phyloP scores from a whole-genome alignment of 2,888 invertebrate species.

The Cephus pulcher region DNA sequence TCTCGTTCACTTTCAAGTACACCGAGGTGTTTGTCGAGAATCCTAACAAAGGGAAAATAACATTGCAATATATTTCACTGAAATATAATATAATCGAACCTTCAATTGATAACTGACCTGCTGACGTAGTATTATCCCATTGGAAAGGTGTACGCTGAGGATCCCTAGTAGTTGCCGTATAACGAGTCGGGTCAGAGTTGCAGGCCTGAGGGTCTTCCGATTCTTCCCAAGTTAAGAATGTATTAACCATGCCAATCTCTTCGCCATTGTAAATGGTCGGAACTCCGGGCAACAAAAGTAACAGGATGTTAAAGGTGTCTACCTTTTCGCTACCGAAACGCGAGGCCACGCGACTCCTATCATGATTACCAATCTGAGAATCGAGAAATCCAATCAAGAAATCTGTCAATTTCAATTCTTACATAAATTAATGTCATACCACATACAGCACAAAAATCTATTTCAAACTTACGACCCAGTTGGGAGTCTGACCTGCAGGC shows the following conservation, averaged over 20 bases:
- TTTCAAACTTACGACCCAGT: slow-evolving; percentile 80
- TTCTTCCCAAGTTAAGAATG: slow-evolving; percentile 71
- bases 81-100: too few species aligned
- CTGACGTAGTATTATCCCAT: slow-evolving; percentile 71
- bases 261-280: slow-evolving; percentile 11
- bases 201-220: slow-evolving; percentile 76
- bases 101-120: slow-evolving; percentile 36
- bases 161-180: slow-evolving; percentile 72
- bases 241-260: slow-evolving; percentile 12
- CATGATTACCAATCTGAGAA: slow-evolving; percentile 15
- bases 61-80: too few species aligned
- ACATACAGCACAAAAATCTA: too few species aligned
- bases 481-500: slow-evolving; percentile 73
- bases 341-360: slow-evolving; percentile 11
- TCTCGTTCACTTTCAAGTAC: slow-evolving; percentile 78
- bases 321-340: slow-evolving; percentile 3
- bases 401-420: too few species aligned
- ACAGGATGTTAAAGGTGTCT: slow-evolving; percentile 1
- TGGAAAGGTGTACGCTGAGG: slow-evolving; percentile 77
- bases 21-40: slow-evolving; percentile 71
- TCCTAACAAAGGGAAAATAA: slow-evolving; percentile 59
- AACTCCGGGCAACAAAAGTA: slow-evolving; percentile 10
- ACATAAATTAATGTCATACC: too few species aligned
- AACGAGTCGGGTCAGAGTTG: slow-evolving; percentile 72
- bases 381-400: too few species aligned